Evolutionary conservation across 2,113 vertebrate species (phyloP), one percentile per base, ranked within the genome.

Genomic region (Piprites chloris): DNA sequence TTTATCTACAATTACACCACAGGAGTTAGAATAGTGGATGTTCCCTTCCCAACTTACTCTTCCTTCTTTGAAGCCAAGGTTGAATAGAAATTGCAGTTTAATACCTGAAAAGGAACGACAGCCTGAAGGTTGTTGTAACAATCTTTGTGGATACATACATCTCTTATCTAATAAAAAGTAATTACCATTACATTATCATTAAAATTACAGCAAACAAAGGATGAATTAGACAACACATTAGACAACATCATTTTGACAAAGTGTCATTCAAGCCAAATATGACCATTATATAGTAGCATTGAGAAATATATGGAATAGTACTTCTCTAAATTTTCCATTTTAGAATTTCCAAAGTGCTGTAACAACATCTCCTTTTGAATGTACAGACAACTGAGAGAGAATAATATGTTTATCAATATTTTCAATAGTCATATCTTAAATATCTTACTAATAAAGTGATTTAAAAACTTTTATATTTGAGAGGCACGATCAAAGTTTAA

Each of bases 391-490:
- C 1, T 20, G 12, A 18, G 1, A 9, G 68, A 44, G 23, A 79
- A 14, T 33, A 53, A 18, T 11, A 32, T n/a, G n/a, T 5, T 71
- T 37, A 0, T 2, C 14, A n/a, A 2, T 18, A 53, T 26, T 66
- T 69, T 71, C 4, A 7, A 24, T 9, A 52, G 6, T 12, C 4
- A 26, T 63, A 33, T 58, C 73, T 76, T 41, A 65, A 77, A 24
- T 14, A 58, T 35, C 3, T 26, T 35, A 10, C 2, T 61, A n/a
- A 61, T 5, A 56, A 37, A 42, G 2, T 35, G 4, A 42, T 41
- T 50, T 1, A 12, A 50, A 62, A 46, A 0, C 2, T 61, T 74
- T 27, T n/a, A 12, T 41, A 18, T 2, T 20, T 24, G 4, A 7
- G 7, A 21, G 3, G 26, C 9, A 30, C 72, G 20, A 66, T 42